Evolutionary conservation across 1,140 invertebrate genomes (phyloP).

Genomic region (Tetragnatha versicolor): DNA sequence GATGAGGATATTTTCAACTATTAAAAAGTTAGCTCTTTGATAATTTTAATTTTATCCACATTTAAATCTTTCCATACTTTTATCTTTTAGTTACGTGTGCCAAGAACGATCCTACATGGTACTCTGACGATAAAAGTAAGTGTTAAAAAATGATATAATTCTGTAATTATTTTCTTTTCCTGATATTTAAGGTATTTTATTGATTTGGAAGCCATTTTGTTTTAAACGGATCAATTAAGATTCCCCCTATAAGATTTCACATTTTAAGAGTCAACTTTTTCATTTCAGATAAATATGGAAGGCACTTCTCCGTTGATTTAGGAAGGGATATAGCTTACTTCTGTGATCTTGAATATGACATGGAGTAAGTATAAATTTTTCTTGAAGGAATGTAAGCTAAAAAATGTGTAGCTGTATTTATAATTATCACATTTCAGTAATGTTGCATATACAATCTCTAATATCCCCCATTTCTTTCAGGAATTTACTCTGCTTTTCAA

Average conservation of each 20-base stretch:
- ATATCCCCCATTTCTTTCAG: background rate
- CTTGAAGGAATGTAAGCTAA: background rate
- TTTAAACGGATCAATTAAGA: background rate
- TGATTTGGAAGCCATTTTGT: background rate
- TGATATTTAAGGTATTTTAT: background rate
- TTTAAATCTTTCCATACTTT: slow-evolving; percentile 1
- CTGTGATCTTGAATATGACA: slow-evolving; percentile 55
- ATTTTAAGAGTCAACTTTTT: too few relatives aligned
- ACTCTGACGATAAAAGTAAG: slow-evolving; percentile 53
- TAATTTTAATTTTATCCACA: background rate
- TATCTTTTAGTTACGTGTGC: slow-evolving; percentile 27
- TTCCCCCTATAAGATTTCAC: background rate
- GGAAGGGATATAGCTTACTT: slow-evolving; percentile 54
- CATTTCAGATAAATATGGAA: slow-evolving; percentile 45
- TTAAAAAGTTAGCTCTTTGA: background rate
- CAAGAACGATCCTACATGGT: slow-evolving; percentile 48
- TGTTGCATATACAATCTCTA: background rate
- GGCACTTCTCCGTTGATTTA: slow-evolving; percentile 53
- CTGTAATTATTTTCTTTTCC: background rate
- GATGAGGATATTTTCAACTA: background rate
- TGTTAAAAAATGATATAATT: background rate
- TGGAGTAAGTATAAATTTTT: slow-evolving; percentile 57
- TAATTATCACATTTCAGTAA: background rate
- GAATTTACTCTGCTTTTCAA: slow-evolving; percentile 21
- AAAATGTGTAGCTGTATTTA: background rate